Evolutionary conservation across 2,888 invertebrate species (phyloP), one percentile per base, ranked within the genome.

Genomic region (Sesia bembeciformis): DNA sequence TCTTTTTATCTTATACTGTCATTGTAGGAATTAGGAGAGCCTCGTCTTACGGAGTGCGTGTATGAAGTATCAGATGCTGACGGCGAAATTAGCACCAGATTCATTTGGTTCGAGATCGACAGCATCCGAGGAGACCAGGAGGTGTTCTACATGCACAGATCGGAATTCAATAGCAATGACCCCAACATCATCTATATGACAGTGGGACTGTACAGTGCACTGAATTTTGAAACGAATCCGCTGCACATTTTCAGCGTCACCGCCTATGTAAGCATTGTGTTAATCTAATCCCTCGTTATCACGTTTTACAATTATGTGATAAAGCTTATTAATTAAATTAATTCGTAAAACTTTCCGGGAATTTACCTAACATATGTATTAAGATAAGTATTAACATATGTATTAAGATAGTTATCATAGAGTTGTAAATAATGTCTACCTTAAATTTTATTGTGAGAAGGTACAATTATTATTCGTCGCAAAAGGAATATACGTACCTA

Each of bases 211-310:
- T 71, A 67, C 3, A 50, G 63, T 4, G 60, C 83, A 3, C 67
- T 91, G 3, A 73, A 90, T 62, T 91, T 81, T 55, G 91, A 90
- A 57, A 70, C 72, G 3, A 90, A 81, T 51, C 83, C 89, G 0
- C 76, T 92, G 8, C 92, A 92, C 64, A 88, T 91, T 57, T 91
- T 93, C 59, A 71, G 76, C 54, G 84, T 92, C 1, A 81, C 74
- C 43, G 93, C 91, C n/a, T 69, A 63, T 65, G 93, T 93, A 71
- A 82, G 84, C 74, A 62, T 62, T 4, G 57, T 46, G 53, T 52
- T n/a, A 49, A 8, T 49, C n/a, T 43, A 49, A 38, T 49, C 41
- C 41, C 51, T 39, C 40, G 8, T 4, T 54, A 50, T 38, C 40
- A 46, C 39, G 42, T 42, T 42, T 23, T 23, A 23, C 1, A 23